These are phyloP conservation scores for Sebastes oblongus DNA, from an alignment of 2,797 vertebrate genomes.

Conservation along the genomic window DNA sequence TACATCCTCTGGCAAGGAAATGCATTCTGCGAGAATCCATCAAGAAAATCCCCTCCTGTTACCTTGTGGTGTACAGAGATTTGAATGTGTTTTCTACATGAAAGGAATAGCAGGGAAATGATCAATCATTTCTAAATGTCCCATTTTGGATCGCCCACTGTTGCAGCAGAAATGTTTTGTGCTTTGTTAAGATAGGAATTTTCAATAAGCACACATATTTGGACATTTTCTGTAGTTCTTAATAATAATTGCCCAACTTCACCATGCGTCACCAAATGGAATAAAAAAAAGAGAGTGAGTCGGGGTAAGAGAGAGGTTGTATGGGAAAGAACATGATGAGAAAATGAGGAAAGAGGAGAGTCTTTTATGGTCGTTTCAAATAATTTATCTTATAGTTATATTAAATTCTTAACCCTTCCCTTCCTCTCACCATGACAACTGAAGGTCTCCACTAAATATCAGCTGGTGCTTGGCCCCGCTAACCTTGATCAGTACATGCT, in stretches of 20 bases:
- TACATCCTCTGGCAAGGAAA: not conserved
- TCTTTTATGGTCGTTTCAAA: not conserved
- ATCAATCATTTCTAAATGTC: not conserved
- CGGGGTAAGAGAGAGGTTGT: not conserved
- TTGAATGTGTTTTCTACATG: not conserved
- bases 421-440: not conserved
- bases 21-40: conserved; percentile 1
- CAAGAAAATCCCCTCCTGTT: not conserved
- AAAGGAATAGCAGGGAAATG: not conserved
- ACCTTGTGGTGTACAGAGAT: not conserved
- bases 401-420: conserved; percentile 6
- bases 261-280: not conserved
- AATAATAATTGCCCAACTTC: not conserved
- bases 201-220: not conserved
- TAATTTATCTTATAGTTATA: not conserved
- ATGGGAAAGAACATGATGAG: not conserved
- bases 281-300: not conserved
- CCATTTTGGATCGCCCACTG: not conserved
- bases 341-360: not conserved
- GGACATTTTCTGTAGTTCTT: not conserved
- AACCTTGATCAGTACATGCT: conserved; percentile 34
- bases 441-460: conserved; percentile 37
- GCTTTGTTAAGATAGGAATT: not conserved
- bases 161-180: not conserved
- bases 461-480: not conserved